A percentile compares a stretch with the other conserved stretches of the same genome.
Conservation (phyloP, 2,113 vertebrate genomes). For the Nettapus auritus region DNA sequence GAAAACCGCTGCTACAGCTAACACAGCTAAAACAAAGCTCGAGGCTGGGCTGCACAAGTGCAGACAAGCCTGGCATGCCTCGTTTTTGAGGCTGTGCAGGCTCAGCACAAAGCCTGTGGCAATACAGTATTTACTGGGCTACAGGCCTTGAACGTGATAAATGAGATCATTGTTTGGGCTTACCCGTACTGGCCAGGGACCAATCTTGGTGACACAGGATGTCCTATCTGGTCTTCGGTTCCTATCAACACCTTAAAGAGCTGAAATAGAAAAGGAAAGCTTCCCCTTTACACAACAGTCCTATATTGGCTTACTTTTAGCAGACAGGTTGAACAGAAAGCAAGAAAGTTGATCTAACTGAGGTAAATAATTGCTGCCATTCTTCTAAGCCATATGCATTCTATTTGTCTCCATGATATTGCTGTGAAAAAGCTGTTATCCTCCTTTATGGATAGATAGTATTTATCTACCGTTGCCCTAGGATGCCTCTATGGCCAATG, state of each 20-base stretch:
- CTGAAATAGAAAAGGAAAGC: not conserved
- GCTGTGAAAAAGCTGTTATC: slow-evolving; percentile 26
- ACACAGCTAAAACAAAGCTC: slow-evolving; percentile 13
- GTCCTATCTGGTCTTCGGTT: not conserved
- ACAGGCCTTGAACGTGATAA: not conserved
- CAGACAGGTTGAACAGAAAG: not conserved
- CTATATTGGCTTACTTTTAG: not conserved
- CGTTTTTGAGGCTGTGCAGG: not conserved
- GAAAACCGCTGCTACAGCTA: slow-evolving; percentile 51
- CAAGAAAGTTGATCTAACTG: slow-evolving; percentile 17
- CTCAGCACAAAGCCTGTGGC: slow-evolving; percentile 2
- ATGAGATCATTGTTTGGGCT: not conserved
- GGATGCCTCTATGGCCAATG: not conserved
- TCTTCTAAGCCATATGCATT: slow-evolving; percentile 18
- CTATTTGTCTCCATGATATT: slow-evolving; percentile 29
- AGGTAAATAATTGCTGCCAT: slow-evolving; percentile 34
- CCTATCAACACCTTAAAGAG: not conserved
- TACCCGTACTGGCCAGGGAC: not conserved
- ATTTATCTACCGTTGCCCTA: slow-evolving; percentile 19
- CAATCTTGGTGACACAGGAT: not conserved
- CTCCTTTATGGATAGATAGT: not conserved
- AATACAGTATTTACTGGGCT: not conserved
- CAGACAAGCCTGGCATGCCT: not conserved
- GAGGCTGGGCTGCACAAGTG: not conserved
- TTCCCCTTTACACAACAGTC: not conserved